Percentiles rank a stretch among this genome's conserved stretches.
Evolutionary conservation across 2,888 invertebrate species (phyloP).

Genomic region (Cabera pusaria): DNA sequence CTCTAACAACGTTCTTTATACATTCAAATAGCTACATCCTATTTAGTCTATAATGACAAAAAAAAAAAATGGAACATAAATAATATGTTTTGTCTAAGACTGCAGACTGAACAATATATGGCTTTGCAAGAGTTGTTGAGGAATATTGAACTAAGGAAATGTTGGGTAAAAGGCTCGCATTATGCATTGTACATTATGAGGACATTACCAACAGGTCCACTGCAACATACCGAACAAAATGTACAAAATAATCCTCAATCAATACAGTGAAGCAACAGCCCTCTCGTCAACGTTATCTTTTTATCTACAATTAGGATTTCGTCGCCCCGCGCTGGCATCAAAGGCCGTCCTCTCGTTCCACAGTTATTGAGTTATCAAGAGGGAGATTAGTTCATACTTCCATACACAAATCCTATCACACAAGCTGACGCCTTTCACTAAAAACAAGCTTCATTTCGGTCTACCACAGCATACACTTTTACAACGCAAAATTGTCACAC

Average conservation of each 20-base stretch:
- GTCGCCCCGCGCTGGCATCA: conserved; percentile 70
- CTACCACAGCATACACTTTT: conserved; percentile 62
- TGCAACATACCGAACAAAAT: conserved; percentile 31
- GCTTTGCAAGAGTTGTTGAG: no score
- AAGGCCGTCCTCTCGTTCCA: conserved; percentile 79
- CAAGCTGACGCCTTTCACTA: conserved; percentile 81
- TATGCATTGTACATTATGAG: no score
- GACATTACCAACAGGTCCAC: conserved; percentile 24
- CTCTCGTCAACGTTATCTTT: conserved; percentile 75
- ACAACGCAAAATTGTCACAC: conserved; percentile 40
- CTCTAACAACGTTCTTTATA: no score
- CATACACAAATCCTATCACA: conserved; percentile 82
- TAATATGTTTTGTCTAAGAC: no score
- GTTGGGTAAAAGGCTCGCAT: no score
- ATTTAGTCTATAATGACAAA: no score
- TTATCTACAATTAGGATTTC: conserved; percentile 83
- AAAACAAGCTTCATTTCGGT: conserved; percentile 78
- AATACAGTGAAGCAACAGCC: conserved; percentile 43
- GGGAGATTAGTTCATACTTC: conserved; percentile 83
- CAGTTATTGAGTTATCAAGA: conserved; percentile 81
- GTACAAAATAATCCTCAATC: conserved; percentile 41
- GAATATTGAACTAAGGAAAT: no score
- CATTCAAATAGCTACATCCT: no score
- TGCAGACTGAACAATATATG: no score
- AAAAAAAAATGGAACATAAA: no score